Conservation (phyloP, 2,888 invertebrate genomes). For the Philereme vetulata region DNA sequence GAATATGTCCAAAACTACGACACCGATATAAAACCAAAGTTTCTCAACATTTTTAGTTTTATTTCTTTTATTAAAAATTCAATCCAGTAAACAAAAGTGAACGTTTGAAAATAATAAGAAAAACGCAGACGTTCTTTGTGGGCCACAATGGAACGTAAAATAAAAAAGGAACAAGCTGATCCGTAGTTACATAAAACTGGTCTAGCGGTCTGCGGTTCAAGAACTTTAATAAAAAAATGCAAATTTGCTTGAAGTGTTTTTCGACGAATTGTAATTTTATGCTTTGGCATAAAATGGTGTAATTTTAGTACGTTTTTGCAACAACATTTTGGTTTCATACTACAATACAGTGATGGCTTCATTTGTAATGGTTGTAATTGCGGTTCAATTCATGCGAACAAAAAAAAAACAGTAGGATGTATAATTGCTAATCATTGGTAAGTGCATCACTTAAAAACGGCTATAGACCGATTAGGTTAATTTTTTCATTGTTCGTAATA, state of each 20-base stretch:
- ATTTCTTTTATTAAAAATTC: conserved; percentile 12
- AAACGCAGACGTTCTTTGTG: conserved; percentile 36
- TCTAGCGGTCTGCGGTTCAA: conserved; percentile 46
- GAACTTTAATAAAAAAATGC: conserved; percentile 40
- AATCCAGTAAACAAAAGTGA: conserved; percentile 20
- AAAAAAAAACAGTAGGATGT: too few species aligned
- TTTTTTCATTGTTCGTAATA: too few species aligned
- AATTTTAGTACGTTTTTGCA: too few species aligned
- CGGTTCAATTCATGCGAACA: too few species aligned
- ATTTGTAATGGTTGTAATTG: too few species aligned
- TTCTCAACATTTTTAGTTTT: conserved; percentile 43
- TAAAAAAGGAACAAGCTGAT: conserved; percentile 47
- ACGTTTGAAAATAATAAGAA: conserved; percentile 38
- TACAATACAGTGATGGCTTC: too few species aligned
- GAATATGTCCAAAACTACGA: conserved; percentile 14
- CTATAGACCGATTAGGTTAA: too few species aligned
- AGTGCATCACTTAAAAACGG: too few species aligned
- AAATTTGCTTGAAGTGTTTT: too few species aligned
- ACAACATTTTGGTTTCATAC: too few species aligned
- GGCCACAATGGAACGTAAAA: conserved; percentile 49
- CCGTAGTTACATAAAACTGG: conserved; percentile 51
- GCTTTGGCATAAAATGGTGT: too few species aligned
- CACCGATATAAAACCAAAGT: conserved; percentile 35
- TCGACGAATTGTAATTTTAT: background rate
- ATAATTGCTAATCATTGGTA: too few species aligned